Conservation (phyloP, 2,888 invertebrate species). For the Noctua pronuba region DNA sequence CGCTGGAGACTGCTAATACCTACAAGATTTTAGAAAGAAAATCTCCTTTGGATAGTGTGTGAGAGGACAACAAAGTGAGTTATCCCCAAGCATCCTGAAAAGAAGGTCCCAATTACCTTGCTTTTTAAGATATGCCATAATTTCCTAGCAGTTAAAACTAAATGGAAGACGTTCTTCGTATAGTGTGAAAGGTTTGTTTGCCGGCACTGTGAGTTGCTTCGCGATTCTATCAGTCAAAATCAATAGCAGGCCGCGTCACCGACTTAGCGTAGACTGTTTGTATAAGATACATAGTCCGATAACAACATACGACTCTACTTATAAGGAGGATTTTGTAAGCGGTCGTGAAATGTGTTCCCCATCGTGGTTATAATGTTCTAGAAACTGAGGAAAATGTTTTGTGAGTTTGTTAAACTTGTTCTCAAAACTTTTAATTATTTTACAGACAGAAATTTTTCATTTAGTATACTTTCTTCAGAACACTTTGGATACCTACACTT, state of each 20-base stretch:
- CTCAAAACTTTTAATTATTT: neutral
- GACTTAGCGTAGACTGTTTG: slow-evolving; percentile 77
- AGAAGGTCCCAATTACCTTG: neutral
- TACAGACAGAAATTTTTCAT: neutral
- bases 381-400: slow-evolving; percentile 19
- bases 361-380: slow-evolving; percentile 16
- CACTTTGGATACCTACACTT: neutral
- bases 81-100: neutral
- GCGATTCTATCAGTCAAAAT: slow-evolving; percentile 83
- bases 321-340: slow-evolving; percentile 63
- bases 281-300: slow-evolving; percentile 78
- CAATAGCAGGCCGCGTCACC: slow-evolving; percentile 76
- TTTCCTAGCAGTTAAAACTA: slow-evolving; percentile 12
- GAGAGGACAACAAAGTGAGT: neutral
- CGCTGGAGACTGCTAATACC: neutral
- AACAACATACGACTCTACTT: slow-evolving; percentile 69
- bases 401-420: neutral
- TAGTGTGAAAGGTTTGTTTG: slow-evolving; percentile 60
- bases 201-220: slow-evolving; percentile 60
- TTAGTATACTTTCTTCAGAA: neutral
- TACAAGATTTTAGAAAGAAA: neutral
- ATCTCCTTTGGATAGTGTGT: neutral
- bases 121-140: neutral
- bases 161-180: slow-evolving; percentile 39
- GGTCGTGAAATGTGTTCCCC: slow-evolving; percentile 40